phyloP scores from a whole-genome alignment of 2,797 vertebrate genomes.

The Leptodactylus fallax region DNA sequence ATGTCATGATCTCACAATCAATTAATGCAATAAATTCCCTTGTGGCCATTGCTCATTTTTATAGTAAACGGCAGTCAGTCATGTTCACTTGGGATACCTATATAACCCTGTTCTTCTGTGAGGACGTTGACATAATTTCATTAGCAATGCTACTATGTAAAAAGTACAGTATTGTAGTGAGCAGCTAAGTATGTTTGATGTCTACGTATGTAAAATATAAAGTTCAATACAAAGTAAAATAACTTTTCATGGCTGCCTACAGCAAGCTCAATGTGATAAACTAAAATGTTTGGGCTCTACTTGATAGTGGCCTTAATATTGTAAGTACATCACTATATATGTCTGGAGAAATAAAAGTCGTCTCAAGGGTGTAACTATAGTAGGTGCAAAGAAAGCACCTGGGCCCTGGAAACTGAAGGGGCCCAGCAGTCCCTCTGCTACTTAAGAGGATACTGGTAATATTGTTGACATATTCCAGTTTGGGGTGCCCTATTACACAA shows the following conservation, averaged over 20 bases:
- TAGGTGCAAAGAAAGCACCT: no score
- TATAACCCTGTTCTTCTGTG: neutral
- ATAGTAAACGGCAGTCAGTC: conserved; percentile 1
- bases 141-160: neutral
- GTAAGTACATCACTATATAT: no score
- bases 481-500: no score
- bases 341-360: no score
- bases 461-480: no score
- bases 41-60: conserved; percentile 15
- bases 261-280: neutral
- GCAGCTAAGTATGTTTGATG: neutral
- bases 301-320: no score
- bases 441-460: no score
- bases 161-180: neutral
- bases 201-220: neutral
- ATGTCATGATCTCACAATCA: conserved; percentile 34
- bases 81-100: conserved; percentile 9
- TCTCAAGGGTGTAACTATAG: no score
- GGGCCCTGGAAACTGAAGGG: no score
- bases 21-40: conserved; percentile 20
- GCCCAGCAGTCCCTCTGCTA: no score
- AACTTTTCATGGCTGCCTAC: neutral
- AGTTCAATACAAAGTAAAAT: neutral
- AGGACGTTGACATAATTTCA: neutral
- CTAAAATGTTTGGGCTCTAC: no score